phyloP scores from a whole-genome alignment of 2,888 invertebrate species.

The Eupithecia insigniata region DNA sequence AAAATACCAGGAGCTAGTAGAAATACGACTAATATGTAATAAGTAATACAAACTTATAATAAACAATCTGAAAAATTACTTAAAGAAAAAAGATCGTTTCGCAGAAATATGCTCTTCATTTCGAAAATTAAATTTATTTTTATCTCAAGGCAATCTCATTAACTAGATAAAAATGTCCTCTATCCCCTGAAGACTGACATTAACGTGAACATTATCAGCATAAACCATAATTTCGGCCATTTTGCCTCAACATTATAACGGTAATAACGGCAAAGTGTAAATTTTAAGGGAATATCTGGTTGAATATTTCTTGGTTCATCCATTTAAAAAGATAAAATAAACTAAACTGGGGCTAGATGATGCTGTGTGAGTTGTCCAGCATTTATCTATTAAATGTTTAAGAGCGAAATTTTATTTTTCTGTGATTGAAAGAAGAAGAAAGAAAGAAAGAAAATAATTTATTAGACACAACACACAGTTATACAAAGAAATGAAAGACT shows the following conservation, averaged over 20 bases:
- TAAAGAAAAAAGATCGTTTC: neutral
- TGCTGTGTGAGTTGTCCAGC: neutral
- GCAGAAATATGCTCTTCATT: slow-evolving; percentile 4
- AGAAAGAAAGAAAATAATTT: too few species aligned
- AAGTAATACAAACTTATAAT: neutral
- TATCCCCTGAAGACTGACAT: slow-evolving; percentile 25
- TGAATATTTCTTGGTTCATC: neutral
- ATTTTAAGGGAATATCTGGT: slow-evolving; percentile 40
- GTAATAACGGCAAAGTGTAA: slow-evolving; percentile 44
- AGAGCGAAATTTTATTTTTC: too few species aligned
- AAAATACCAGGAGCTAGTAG: neutral
- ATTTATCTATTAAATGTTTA: too few species aligned
- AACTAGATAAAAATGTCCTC: slow-evolving; percentile 19
- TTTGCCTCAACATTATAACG: slow-evolving; percentile 42
- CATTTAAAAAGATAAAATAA: neutral
- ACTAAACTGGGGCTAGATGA: neutral
- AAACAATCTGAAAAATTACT: neutral
- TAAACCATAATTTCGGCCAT: slow-evolving; percentile 43
- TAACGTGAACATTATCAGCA: slow-evolving; percentile 37
- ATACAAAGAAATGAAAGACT: too few species aligned
- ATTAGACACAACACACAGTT: too few species aligned
- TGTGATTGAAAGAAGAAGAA: too few species aligned
- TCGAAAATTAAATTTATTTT: slow-evolving; percentile 17
- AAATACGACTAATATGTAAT: neutral
- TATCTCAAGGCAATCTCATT: slow-evolving; percentile 22